Percentiles rank a stretch among this genome's conserved stretches.
Conservation (phyloP, 2,113 vertebrate genomes). For the Anolis sagrei region DNA sequence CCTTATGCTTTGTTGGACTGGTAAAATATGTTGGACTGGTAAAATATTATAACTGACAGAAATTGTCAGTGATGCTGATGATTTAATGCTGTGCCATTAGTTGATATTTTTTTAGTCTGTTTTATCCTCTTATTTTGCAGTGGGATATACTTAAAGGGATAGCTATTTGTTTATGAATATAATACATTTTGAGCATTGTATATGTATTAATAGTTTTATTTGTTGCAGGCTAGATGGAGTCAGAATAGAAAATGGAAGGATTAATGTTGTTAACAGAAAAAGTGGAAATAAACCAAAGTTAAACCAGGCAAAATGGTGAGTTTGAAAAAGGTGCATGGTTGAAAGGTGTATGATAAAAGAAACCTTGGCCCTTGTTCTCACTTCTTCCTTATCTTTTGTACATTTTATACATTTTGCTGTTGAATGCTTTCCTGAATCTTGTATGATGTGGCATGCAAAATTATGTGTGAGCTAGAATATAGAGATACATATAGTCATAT, state of each 20-base stretch:
- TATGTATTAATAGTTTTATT: neutral
- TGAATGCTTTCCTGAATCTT: neutral
- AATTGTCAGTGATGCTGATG: neutral
- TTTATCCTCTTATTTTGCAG: neutral
- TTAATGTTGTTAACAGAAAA: conserved; percentile 85
- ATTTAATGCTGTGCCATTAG: neutral
- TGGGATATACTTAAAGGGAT: neutral
- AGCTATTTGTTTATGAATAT: neutral
- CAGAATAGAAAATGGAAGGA: conserved; percentile 89
- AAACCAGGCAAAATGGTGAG: conserved; percentile 88
- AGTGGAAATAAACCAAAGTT: conserved; percentile 85
- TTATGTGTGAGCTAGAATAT: neutral
- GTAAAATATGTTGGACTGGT: neutral
- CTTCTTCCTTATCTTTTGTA: neutral
- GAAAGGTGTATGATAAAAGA: neutral
- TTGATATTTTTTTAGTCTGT: neutral
- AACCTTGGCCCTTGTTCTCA: neutral
- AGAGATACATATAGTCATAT: neutral
- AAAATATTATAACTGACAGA: too few relatives aligned
- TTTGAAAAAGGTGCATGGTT: neutral
- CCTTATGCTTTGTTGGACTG: neutral
- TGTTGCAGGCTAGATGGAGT: conserved; percentile 89
- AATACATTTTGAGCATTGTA: neutral
- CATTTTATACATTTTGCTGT: too few relatives aligned
- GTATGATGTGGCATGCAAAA: neutral